phyloP scores from a whole-genome alignment of 2,888 invertebrate species.

The Chouioia cunea region DNA sequence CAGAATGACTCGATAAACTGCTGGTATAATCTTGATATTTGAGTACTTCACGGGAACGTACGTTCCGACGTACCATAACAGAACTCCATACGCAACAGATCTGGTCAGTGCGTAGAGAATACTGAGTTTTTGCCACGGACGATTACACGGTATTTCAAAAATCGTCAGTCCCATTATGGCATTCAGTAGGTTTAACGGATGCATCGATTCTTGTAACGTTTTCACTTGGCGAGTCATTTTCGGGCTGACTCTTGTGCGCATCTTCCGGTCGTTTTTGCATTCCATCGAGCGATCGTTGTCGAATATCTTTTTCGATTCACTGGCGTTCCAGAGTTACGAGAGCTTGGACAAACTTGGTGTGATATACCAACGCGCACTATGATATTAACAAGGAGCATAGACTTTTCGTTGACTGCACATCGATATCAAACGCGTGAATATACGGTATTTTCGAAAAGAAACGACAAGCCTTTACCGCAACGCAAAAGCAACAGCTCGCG shows the following conservation, averaged over 20 bases:
- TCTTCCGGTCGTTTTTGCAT: too few relatives aligned
- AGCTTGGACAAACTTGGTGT: too few relatives aligned
- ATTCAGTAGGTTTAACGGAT: neutral
- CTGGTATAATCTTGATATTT: neutral
- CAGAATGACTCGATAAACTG: slow-evolving; percentile 6
- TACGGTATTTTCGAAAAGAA: too few relatives aligned
- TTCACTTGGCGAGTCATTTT: too few relatives aligned
- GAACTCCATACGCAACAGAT: neutral
- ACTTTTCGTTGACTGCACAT: too few relatives aligned
- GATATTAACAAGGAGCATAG: too few relatives aligned
- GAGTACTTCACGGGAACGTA: neutral
- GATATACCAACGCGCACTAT: too few relatives aligned
- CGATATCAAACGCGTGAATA: too few relatives aligned
- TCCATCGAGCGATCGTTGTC: neutral
- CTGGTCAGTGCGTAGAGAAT: slow-evolving; percentile 5
- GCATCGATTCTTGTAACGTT: neutral
- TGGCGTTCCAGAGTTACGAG: too few relatives aligned
- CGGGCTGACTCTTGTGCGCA: too few relatives aligned
- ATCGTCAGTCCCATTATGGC: slow-evolving; percentile 15
- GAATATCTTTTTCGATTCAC: neutral
- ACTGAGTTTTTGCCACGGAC: slow-evolving; percentile 28
- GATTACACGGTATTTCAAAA: slow-evolving; percentile 16
- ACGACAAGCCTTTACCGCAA: too few relatives aligned
- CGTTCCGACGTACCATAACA: neutral
- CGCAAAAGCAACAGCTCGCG: too few relatives aligned